phyloP scores from a whole-genome alignment of 2,797 vertebrate species.

The Falco berigora region DNA sequence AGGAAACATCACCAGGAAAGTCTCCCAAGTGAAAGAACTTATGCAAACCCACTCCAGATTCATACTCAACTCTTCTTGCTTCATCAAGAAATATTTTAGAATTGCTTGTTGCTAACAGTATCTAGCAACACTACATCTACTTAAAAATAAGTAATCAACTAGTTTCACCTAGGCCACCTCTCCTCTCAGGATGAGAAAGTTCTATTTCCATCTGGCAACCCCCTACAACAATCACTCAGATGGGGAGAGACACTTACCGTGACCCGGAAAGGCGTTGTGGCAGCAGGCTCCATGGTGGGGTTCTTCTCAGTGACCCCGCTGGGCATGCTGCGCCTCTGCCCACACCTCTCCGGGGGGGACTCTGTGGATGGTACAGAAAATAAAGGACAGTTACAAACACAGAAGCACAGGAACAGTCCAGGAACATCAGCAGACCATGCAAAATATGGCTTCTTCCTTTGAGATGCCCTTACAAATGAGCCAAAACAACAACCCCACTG shows the following conservation, averaged over 20 bases:
- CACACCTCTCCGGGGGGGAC: constrained; percentile 87
- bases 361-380: constrained; percentile 70
- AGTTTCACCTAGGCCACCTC: fast-evolving
- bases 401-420: not conserved
- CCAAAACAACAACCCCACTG: fast-evolving
- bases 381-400: not conserved
- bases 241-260: constrained; percentile 81
- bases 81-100: not conserved
- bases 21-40: not conserved
- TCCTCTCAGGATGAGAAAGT: not conserved
- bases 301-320: constrained; percentile 84
- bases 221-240: fast-evolving
- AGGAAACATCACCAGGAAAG: not conserved
- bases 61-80: not conserved
- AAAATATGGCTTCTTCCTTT: fast-evolving
- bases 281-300: constrained; percentile 85
- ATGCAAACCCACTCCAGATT: not conserved
- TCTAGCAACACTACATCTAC: not conserved
- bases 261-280: constrained; percentile 88
- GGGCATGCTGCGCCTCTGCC: constrained; percentile 91
- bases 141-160: not conserved
- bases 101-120: not conserved
- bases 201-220: not conserved
- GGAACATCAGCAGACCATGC: not conserved
- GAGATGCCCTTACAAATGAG: not conserved